Evolutionary conservation across 30 jellyfish, hydroid and myxozoan species (phyloP), one percentile per base, ranked within the genome.

Genomic region (Aurelia sp.): DNA sequence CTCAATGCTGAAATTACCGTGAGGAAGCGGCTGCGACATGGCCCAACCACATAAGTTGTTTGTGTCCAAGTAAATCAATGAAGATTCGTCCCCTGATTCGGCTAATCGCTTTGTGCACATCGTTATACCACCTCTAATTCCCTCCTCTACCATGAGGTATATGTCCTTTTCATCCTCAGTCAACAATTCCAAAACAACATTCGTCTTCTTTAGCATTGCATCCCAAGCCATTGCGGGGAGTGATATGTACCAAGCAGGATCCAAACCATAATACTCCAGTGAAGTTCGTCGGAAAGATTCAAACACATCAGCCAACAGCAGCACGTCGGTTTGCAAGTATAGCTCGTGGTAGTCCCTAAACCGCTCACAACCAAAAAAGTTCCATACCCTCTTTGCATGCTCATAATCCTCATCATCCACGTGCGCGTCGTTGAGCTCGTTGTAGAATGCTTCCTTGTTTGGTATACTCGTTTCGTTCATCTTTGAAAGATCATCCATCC

Each of bases 191-290:
- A 66, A 15, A 0, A 17, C 31, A 27, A 66, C 77, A 12, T 13
- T 6, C 11, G 52, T 20, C 31, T 33, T 33, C 77, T 17, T 16
- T 10, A 20, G 11, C 69, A 59, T 59, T 12, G 69, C 69, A 21
- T 59, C 69, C 69, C 27, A 86, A 18, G 96, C 76, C 37, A 86
- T 41, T 11, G 93, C 96, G 3, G 96, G 96, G 11, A 91, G 35
- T 33, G 96, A 53, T 40, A 21, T 52, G 59, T n/a, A 76, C 27
- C 55, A 31, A 33, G 93, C 93, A 20, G 96, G 96, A 57, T 86
- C 96, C 17, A 86, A 48, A 0, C 33, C 19, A 51, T 76, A 86
- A 21, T 62, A 4, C 12, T 61, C 30, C 1, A 57, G 62, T 12
- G 89, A 60, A 13, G 74, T 66, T 10, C 66, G 64, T 64, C 93